Base-by-base conservation (phyloP, 2,888 invertebrate species). In the Polietes domitor region DNA sequence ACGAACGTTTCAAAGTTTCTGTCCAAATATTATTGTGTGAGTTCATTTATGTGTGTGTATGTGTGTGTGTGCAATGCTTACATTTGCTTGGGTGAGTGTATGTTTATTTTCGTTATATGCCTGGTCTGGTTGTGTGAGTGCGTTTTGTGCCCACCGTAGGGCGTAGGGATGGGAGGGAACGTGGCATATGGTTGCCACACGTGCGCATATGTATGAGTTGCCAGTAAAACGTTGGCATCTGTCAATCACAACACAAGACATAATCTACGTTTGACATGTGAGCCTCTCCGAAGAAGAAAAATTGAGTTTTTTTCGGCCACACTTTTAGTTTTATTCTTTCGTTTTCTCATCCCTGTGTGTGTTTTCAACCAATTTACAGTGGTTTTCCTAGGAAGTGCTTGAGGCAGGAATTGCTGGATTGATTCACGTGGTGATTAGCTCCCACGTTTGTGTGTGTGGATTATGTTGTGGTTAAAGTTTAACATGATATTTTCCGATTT, bases 201-300 rank as follows among this genome's bases (percentile, higher is more conserved):
- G 28, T 72, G 55, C 17, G 71, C 71, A 37, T 47, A 73, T 73
- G 53, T 72, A 21, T 17, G 70, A 15, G 28, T 47, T 73, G 12
- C 21, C 61, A 76, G 73, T 82, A 74, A 68, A 70, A 73, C 78
- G 71, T 77, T 83, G 85, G 77, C 87, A 85, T 65, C 77, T 87
- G 85, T 87, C 87, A 86, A 87, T 87, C 87, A 86, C 70, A 85
- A 80, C 76, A 72, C 73, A 75, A 80, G 72, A 72, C 75, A 83
- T 78, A 85, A 81, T 80, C 79, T 84, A 65, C 73, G 72, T 79
- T 75, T 77, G 82, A 73, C 73, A 85, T 55, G 47, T 9, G 41
- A 75, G 55, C 61, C 50, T 63, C 21, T 65, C 19, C n/a, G n/a
- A n/a, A 26, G 15, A 74, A 80, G 61, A 70, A 74, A 80, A 74